Conservation (phyloP, 2,888 invertebrate genomes). For the Aphrophora alni region DNA sequence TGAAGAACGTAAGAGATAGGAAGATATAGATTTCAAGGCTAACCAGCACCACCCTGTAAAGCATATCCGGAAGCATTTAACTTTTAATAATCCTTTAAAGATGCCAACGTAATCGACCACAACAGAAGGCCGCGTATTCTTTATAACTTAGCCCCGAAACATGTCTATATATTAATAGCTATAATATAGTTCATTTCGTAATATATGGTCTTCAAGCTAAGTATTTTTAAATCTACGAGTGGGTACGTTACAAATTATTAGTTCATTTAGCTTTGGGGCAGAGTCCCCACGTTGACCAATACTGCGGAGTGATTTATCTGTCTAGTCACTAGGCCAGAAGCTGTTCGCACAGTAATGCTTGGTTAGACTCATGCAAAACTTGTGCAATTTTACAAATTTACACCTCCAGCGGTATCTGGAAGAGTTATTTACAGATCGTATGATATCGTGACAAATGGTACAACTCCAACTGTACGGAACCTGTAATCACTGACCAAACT, state of each 20-base stretch:
- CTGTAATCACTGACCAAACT: too few relatives aligned
- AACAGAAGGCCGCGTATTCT: background rate
- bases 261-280: background rate
- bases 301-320: background rate
- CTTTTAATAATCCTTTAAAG: background rate
- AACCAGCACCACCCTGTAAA: background rate
- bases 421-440: background rate
- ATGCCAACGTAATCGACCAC: background rate
- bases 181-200: background rate
- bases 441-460: too few relatives aligned
- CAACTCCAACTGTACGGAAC: too few relatives aligned
- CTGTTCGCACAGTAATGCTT: background rate
- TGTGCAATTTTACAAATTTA: background rate
- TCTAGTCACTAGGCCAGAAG: background rate
- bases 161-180: background rate
- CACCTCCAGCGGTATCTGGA: background rate
- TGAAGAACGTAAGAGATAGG: too few relatives aligned
- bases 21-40: background rate
- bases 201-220: background rate
- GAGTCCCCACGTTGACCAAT: background rate
- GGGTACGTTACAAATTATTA: background rate
- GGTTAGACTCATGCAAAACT: background rate
- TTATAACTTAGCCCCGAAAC: background rate
- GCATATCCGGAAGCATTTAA: background rate
- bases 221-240: background rate